phyloP scores from a whole-genome alignment of 2,888 invertebrate species.

The Apamea anceps region DNA sequence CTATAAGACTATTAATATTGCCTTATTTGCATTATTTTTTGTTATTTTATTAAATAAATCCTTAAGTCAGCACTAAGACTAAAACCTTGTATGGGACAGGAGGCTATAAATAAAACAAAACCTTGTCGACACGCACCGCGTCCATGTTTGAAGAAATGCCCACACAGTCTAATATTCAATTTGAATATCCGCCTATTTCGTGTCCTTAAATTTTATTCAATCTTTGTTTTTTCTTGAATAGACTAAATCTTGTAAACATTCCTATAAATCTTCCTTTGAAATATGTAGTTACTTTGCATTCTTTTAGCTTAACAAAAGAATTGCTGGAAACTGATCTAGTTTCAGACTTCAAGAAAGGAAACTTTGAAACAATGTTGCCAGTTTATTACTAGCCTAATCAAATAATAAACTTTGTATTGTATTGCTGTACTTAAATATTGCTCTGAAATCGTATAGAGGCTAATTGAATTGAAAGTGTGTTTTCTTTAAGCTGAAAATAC shows the following conservation, averaged over 20 bases:
- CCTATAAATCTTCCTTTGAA: slow-evolving; percentile 44
- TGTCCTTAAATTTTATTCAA: slow-evolving; percentile 55
- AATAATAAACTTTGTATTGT: slow-evolving; percentile 51
- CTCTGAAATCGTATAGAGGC: slow-evolving; percentile 7
- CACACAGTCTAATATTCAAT: slow-evolving; percentile 35
- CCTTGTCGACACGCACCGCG: neutral
- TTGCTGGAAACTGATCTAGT: slow-evolving; percentile 33
- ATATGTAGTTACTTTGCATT: slow-evolving; percentile 52
- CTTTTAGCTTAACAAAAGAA: slow-evolving; percentile 34
- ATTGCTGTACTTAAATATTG: slow-evolving; percentile 36
- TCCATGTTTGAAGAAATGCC: slow-evolving; percentile 37
- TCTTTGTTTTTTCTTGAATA: slow-evolving; percentile 49
- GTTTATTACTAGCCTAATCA: slow-evolving; percentile 39
- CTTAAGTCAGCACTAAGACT: neutral
- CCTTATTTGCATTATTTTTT: neutral
- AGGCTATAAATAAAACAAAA: slow-evolving; percentile 28
- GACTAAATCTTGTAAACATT: slow-evolving; percentile 42
- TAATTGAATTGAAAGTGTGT: slow-evolving; percentile 32
- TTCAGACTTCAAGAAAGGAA: slow-evolving; percentile 26
- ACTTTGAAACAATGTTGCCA: slow-evolving; percentile 48
- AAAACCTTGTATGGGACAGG: neutral
- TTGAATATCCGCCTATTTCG: slow-evolving; percentile 58
- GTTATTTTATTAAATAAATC: neutral
- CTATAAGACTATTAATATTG: neutral
- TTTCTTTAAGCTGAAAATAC: slow-evolving; percentile 19